phyloP scores from a whole-genome alignment of 2,888 invertebrate genomes.

The Drosophila algonquin region DNA sequence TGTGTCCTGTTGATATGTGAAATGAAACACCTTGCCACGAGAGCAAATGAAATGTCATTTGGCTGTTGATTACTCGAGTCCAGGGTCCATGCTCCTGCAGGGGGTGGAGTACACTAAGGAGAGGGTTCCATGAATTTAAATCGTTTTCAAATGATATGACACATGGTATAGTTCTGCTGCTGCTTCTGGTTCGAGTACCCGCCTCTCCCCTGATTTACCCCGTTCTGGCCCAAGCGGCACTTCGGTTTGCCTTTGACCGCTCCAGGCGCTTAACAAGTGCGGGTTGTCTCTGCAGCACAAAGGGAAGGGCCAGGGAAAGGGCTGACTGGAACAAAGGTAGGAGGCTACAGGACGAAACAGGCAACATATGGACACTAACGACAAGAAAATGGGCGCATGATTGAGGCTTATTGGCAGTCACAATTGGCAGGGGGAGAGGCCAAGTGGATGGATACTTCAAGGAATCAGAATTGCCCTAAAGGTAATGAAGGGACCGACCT shows the following conservation, averaged over 20 bases:
- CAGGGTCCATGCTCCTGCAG: not conserved
- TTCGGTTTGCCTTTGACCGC: constrained; percentile 31
- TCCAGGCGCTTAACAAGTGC: constrained; percentile 43
- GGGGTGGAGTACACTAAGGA: not conserved
- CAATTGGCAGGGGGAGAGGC: not conserved
- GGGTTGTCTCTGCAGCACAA: constrained; percentile 13
- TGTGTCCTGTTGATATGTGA: constrained; percentile 58
- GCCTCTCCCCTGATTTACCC: constrained; percentile 14
- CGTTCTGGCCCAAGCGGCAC: not conserved
- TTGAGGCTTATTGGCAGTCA: constrained; percentile 8
- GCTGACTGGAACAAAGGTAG: not conserved
- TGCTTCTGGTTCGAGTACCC: not conserved
- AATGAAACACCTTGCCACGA: constrained; percentile 70
- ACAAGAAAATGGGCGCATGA: constrained; percentile 30
- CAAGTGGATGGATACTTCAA: not conserved
- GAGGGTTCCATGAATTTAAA: constrained; percentile 33
- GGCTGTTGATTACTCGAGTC: constrained; percentile 21
- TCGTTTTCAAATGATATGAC: constrained; percentile 40
- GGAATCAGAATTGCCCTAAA: constrained; percentile 14
- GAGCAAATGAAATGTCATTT: constrained; percentile 51
- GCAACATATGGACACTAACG: constrained; percentile 36
- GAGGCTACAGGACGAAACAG: constrained; percentile 16
- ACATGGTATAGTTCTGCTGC: constrained; percentile 24
- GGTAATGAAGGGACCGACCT: not conserved
- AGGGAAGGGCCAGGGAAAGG: not conserved